A percentile compares a stretch with the other conserved stretches of the same genome.
phyloP scores from a whole-genome alignment of 2,888 invertebrate genomes.

The Ligdia adustata region DNA sequence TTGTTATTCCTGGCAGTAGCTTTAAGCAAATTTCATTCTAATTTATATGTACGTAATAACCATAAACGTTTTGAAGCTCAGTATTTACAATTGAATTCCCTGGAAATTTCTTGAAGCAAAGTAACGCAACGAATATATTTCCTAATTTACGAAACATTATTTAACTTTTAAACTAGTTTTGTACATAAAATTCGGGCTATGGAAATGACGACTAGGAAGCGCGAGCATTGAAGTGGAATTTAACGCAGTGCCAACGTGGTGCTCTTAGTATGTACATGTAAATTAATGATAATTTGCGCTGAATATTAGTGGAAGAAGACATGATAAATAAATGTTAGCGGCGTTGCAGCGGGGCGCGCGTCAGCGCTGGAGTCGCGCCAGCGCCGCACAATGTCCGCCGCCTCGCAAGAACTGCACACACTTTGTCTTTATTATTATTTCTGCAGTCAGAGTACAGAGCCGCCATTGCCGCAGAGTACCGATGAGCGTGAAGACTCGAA shows the following conservation, averaged over 20 bases:
- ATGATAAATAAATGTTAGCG: slow-evolving; percentile 51
- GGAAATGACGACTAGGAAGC: slow-evolving; percentile 31
- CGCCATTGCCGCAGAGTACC: slow-evolving; percentile 4
- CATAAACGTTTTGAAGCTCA: too few species aligned
- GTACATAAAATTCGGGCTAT: slow-evolving; percentile 28
- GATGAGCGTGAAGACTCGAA: slow-evolving; percentile 5
- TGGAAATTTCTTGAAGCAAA: background rate
- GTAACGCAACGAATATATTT: background rate
- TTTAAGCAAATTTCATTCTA: too few species aligned
- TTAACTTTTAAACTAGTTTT: slow-evolving; percentile 26
- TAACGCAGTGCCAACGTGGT: slow-evolving; percentile 39
- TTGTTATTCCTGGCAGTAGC: too few species aligned
- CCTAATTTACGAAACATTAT: slow-evolving; percentile 11
- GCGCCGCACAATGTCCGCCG: slow-evolving; percentile 40
- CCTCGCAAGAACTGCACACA: slow-evolving; percentile 47
- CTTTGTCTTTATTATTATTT: slow-evolving; percentile 62
- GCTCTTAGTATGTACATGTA: slow-evolving; percentile 41
- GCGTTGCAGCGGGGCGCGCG: slow-evolving; percentile 38
- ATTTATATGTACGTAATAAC: too few species aligned
- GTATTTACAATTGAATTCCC: too few species aligned
- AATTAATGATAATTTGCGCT: slow-evolving; percentile 49
- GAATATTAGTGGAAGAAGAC: slow-evolving; percentile 47
- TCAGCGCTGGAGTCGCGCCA: slow-evolving; percentile 51
- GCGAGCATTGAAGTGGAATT: slow-evolving; percentile 31
- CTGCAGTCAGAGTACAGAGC: slow-evolving; percentile 21